A percentile compares a stretch with the other conserved stretches of the same genome.
Evolutionary conservation across 2,113 vertebrate genomes (phyloP).

Genomic region (Arvicanthis niloticus): DNA sequence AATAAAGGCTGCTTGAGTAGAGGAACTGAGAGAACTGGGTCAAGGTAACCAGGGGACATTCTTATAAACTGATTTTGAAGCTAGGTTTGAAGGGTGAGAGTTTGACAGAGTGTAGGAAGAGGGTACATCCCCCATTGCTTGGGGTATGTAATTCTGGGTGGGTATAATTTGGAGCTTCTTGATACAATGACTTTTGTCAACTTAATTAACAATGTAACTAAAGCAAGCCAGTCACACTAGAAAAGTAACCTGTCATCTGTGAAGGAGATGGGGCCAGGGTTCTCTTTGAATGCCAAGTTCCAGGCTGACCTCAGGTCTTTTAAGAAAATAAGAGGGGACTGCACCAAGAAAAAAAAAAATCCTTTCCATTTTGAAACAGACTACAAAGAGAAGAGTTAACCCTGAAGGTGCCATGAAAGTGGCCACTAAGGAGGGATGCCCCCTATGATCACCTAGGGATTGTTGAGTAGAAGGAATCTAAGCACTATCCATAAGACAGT

Average conservation of each 20-base stretch:
- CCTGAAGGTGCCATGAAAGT: not conserved
- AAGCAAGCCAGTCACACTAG: not conserved
- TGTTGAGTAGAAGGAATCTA: not conserved
- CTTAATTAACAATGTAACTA: not conserved
- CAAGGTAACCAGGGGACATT: conserved; percentile 66
- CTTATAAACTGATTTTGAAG: conserved; percentile 45
- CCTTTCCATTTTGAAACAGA: not conserved
- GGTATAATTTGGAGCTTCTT: not conserved
- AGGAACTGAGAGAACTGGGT: conserved; percentile 64
- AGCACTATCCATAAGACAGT: not conserved
- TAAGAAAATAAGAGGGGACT: not conserved
- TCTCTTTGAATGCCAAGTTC: conserved; percentile 20
- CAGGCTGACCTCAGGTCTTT: not conserved
- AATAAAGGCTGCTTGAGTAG: conserved; percentile 64
- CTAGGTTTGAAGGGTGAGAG: conserved; percentile 48
- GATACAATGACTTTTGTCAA: not conserved
- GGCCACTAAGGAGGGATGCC: not conserved
- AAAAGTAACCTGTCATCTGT: not conserved
- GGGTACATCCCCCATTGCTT: not conserved
- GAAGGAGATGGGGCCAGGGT: not conserved
- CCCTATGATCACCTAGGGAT: not conserved
- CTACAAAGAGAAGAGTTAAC: not conserved
- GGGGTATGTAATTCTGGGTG: not conserved
- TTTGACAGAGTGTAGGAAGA: not conserved
- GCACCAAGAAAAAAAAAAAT: not conserved